A percentile compares a stretch with the other conserved stretches of the same genome.
These are phyloP conservation scores for Lates calcarifer DNA, from an alignment of 2,113 vertebrate species.

Conservation along the genomic window DNA sequence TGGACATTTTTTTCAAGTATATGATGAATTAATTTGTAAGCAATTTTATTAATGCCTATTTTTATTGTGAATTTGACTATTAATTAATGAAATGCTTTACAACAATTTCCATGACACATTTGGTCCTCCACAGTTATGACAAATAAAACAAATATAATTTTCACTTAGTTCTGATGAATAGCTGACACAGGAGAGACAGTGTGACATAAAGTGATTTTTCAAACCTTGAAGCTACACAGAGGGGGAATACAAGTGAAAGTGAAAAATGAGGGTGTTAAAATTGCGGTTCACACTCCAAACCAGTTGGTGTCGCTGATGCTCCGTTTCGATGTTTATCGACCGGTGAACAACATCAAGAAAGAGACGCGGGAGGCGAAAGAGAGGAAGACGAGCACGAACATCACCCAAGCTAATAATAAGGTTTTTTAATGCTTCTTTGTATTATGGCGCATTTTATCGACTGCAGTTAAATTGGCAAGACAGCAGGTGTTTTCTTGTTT, in stretches of 20 bases:
- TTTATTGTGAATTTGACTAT: too few relatives aligned
- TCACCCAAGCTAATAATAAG: neutral
- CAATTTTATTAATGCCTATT: too few relatives aligned
- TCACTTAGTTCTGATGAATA: neutral
- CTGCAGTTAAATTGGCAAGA: neutral
- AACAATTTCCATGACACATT: too few relatives aligned
- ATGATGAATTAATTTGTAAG: too few relatives aligned
- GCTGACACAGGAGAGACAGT: neutral
- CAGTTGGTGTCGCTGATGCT: conserved; percentile 28
- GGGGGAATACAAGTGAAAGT: neutral
- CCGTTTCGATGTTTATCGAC: neutral
- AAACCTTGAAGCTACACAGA: neutral
- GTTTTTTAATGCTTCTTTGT: neutral
- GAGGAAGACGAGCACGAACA: neutral
- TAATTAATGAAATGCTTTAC: too few relatives aligned
- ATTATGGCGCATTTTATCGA: neutral
- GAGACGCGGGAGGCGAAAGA: neutral
- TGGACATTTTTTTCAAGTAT: too few relatives aligned
- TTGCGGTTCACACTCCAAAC: neutral
- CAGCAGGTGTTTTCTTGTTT: rapidly evolving
- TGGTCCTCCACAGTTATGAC: neutral
- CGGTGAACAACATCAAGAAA: neutral
- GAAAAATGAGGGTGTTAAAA: neutral
- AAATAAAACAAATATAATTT: neutral
- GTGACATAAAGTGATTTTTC: neutral